Evolutionary conservation across 2,888 invertebrate species (phyloP), one percentile per base, ranked within the genome.

Genomic region (Nomada fabriciana): DNA sequence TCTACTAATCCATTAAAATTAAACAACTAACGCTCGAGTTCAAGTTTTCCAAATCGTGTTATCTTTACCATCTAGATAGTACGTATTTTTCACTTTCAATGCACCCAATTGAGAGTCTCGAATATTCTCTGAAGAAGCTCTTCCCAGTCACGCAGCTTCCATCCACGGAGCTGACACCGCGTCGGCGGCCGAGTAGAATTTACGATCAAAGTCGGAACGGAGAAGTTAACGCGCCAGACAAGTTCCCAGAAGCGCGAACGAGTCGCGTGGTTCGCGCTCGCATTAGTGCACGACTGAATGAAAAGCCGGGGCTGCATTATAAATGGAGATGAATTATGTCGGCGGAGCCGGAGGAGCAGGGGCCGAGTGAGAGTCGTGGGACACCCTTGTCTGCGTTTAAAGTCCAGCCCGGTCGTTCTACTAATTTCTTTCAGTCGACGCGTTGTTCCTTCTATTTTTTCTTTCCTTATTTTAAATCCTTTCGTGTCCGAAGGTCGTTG

Each of bases 251-350:
- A 36, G 29, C 20, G 4, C 23, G 61, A 47, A 63, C 29, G 18
- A 29, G 63, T 18, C 47, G 67, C 73, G 60, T 15, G 52, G 29
- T 43, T 25, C 29, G 29, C 79, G 69, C 82, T 52, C 74, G 82
- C 68, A 80, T 67, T 83, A 82, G 53, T 70, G 78, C 77, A 77
- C 82, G 83, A 84, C 86, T 85, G 89, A 90, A 90, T 90, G 89
- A 90, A 90, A 90, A 90, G 90, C 88, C 86, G 72, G 83, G 67
- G 84, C 82, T 90, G 91, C 86, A 89, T 91, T 90, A 91, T 90
- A 90, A 92, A 91, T 90, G 88, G 89, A 87, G 88, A 92, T 91
- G 89, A 92, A 91, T 90, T 90, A 92, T 90, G 89, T 89, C 90
- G 85, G 78, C 78, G 82, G 36, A 57, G 52, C 29, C 20, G n/a